Conservation (phyloP, 2,888 invertebrate species). For the Synanthedon formicaeformis region DNA sequence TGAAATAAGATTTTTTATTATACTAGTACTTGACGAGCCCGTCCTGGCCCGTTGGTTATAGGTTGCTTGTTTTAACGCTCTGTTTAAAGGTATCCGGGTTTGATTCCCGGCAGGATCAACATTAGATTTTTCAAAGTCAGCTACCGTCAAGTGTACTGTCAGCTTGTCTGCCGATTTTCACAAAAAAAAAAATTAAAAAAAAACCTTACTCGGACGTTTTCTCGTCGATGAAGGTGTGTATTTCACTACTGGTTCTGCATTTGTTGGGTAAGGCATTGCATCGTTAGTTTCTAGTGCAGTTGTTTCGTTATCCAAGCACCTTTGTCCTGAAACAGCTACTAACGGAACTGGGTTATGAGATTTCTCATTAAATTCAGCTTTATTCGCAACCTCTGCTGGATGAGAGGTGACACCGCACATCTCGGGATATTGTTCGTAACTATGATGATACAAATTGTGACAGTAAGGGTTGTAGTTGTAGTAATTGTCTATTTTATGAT, state of each 20-base stretch:
- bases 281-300: background rate
- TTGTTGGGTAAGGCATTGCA: background rate
- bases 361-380: conserved; percentile 21
- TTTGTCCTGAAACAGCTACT: conserved; percentile 7
- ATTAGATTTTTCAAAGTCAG: too few relatives aligned
- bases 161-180: too few relatives aligned
- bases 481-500: conserved; percentile 48
- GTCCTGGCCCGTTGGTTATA: too few relatives aligned
- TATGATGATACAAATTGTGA: conserved; percentile 47
- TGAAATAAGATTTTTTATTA: too few relatives aligned
- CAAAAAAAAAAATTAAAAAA: too few relatives aligned
- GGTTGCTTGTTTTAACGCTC: too few relatives aligned
- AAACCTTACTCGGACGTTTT: conserved; percentile 36
- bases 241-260: conserved; percentile 20
- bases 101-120: too few relatives aligned
- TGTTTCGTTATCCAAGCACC: conserved; percentile 12
- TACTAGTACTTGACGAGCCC: too few relatives aligned
- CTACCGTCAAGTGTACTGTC: too few relatives aligned
- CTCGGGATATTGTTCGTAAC: conserved; percentile 38
- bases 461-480: conserved; percentile 48
- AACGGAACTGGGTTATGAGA: conserved; percentile 6
- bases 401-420: conserved; percentile 1
- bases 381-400: conserved; percentile 17
- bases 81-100: too few relatives aligned
- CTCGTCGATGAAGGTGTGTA: conserved; percentile 27